A percentile compares a stretch with the other conserved stretches of the same genome.
These are phyloP conservation scores for Leptinotarsa texana DNA, from an alignment of 1,140 invertebrate genomes.

Conservation along the genomic window DNA sequence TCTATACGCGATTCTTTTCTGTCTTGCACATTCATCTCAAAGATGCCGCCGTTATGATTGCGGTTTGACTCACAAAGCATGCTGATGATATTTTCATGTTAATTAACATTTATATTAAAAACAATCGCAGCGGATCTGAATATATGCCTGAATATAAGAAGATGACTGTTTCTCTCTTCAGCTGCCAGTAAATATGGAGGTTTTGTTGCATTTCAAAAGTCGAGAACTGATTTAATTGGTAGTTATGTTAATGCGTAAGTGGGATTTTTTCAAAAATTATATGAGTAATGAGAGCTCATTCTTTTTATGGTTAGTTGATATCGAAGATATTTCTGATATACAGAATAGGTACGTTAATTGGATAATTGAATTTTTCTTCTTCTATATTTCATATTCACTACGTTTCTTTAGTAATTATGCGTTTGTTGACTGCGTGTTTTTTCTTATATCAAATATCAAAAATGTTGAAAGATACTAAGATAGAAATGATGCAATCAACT, in stretches of 20 bases:
- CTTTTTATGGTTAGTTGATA: neutral
- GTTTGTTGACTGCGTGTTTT: too few relatives aligned
- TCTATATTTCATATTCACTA: neutral
- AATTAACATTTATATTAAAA: conserved; percentile 32
- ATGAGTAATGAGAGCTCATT: neutral
- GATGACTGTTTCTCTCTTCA: neutral
- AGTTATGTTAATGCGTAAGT: neutral
- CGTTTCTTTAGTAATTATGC: too few relatives aligned
- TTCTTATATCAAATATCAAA: too few relatives aligned
- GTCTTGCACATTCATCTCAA: conserved; percentile 19
- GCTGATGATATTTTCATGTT: conserved; percentile 23
- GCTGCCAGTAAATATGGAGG: neutral
- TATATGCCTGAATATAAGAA: conserved; percentile 17
- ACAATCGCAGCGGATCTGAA: conserved; percentile 20
- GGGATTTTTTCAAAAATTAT: neutral
- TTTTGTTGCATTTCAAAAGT: conserved; percentile 11
- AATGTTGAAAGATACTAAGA: too few relatives aligned
- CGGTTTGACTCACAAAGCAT: conserved; percentile 25
- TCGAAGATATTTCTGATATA: neutral
- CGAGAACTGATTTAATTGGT: neutral
- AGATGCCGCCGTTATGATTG: conserved; percentile 27
- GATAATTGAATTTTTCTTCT: neutral
- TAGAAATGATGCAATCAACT: too few relatives aligned
- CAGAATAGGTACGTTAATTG: neutral
- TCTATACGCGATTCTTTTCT: neutral